These are phyloP conservation scores for Aegotheles bennettii DNA, from an alignment of 2,113 vertebrate genomes.

Conservation along the genomic window DNA sequence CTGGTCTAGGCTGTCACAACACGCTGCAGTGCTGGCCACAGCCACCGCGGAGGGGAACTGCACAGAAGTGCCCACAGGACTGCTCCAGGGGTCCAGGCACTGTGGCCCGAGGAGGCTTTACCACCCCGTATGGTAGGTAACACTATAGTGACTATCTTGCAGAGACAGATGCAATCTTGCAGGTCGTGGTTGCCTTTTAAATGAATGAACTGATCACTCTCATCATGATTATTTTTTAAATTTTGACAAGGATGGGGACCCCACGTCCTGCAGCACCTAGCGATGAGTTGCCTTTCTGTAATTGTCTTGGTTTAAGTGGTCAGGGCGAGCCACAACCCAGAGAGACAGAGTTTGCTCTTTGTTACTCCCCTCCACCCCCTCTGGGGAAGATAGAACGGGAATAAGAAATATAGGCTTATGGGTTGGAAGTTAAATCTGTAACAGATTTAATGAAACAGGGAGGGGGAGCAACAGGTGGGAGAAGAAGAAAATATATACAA, in stretches of 20 bases:
- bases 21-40: not conserved
- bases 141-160: not conserved
- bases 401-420: no score
- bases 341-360: no score
- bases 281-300: not conserved
- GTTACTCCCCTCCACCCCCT: no score
- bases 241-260: not conserved
- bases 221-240: not conserved
- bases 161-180: not conserved
- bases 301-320: no score
- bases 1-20: not conserved
- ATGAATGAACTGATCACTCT: not conserved
- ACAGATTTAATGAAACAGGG: no score
- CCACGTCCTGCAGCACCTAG: not conserved
- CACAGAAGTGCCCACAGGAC: no score
- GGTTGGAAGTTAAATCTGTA: no score
- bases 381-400: no score
- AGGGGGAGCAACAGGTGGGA: no score
- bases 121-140: fast-evolving
- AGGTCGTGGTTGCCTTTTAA: not conserved
- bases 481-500: no score
- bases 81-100: not conserved
- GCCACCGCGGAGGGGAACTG: fast-evolving
- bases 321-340: no score
- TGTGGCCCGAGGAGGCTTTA: not conserved